Evolutionary conservation across 2,888 invertebrate genomes (phyloP), one percentile per base, ranked within the genome.

Genomic region (Deilephila elpenor): DNA sequence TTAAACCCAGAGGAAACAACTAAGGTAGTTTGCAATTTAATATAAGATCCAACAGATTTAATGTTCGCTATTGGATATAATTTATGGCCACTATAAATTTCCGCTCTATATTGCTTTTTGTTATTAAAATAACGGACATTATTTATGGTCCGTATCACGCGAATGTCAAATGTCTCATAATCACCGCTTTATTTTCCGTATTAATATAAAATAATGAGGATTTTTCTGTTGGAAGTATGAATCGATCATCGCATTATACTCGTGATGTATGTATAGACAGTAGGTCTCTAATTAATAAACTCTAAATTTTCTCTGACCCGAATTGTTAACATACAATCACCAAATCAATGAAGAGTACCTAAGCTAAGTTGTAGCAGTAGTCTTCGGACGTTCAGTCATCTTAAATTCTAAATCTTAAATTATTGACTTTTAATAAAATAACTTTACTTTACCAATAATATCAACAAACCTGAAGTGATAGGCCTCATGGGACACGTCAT

Each of bases 401-500:
- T 44, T 11, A 44, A 44, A 44, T 11, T 44, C n/a, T n/a, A n/a
- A n/a, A n/a, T n/a, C n/a, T 1, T 2, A 14, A 11, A 3, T 0
- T 44, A 3, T 44, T 44, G 3, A 44, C 11, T 44, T 44, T n/a
- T n/a, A n/a, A n/a, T n/a, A n/a, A n/a, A n/a, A 44, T 0, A 0
- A 44, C 14, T 14, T 44, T 11, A 3, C 1, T 11, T 3, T 44
- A 11, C 0, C 32, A 8, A 32, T 14, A 51, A 25, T 25, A 17
- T 29, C 4, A 19, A n/a, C 90, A 91, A 86, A 96, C 96, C 98
- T 73, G 98, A 98, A 17, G 98, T 98, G 78, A 98, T 98, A 14
- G 98, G 98, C 79, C 98, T 95, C 97, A 98, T 98, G 34, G 98
- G 98, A 85, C 98, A 98, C 0, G 98, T 98, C 97, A 98, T 98